Evolutionary conservation across 1,140 invertebrate genomes (phyloP), one percentile per base, ranked within the genome.

Genomic region (Heliconius eleuchia): DNA sequence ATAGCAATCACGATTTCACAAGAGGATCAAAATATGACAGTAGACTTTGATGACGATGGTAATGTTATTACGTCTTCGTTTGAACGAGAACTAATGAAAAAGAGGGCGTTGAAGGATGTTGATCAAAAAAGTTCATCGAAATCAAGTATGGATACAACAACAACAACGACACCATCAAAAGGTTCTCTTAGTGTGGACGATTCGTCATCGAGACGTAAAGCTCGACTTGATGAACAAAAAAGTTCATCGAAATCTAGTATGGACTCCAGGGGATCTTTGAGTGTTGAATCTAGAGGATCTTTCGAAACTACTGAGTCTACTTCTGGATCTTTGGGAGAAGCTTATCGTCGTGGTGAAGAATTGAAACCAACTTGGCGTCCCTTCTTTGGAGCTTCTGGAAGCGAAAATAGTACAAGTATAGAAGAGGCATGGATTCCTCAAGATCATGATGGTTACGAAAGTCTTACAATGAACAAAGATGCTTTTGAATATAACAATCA

Each of bases 351-450:
- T 60, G 96, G 95, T 1, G 96, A 96, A 86, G 96, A 97, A 85
- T 90, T 97, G 66, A 97, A 96, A 90, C 96, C 96, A n/a, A 97
- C 97, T 3, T 97, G 97, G 97, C 96, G 96, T 84, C 96, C 97
- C 1, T 98, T 98, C 87, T 96, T 97, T n/a, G 95, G 97, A 9
- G 97, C 97, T 83, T 97, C 97, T 0, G 96, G 96, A 19, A 97
- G 96, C 87, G 94, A 95, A 89, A 95, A 95, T 66, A 96, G 96
- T 74, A 97, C 97, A 3, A 98, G 97, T 90, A 96, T 97, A 50
- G 97, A 98, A 89, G 97, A 98, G 88, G 97, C 96, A 13, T 97
- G 97, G 95, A 96, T 97, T 79, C 96, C 97, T 30, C 96, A 96
- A 74, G 97, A 98, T 89, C 96, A 97, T 52, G 96, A 96, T 79